A percentile compares a stretch with the other conserved stretches of the same genome.
Conservation (phyloP, 2,797 vertebrate genomes). For the Sebastes iracundus region DNA sequence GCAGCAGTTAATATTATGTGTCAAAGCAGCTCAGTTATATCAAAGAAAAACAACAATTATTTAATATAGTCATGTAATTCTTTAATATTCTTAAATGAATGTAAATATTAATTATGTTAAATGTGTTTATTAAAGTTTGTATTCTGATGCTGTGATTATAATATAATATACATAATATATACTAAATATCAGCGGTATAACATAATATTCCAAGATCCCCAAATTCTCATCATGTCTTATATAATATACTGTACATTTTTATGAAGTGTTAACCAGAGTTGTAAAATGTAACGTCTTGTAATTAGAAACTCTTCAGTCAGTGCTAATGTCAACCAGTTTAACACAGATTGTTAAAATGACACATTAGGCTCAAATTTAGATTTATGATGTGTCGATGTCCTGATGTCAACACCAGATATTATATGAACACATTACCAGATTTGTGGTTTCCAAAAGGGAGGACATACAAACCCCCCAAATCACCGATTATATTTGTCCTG, state of each 20-base stretch:
- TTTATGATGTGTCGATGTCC: background rate
- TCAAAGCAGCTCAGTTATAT: background rate
- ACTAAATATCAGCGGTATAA: background rate
- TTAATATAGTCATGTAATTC: background rate
- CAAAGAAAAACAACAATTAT: background rate
- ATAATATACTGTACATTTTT: background rate
- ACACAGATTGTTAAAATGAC: background rate
- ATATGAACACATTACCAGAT: background rate
- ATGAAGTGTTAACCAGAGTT: background rate
- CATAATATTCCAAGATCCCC: background rate
- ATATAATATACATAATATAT: no score
- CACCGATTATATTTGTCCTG: background rate
- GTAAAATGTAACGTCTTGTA: background rate
- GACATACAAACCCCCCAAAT: background rate
- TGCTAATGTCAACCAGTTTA: background rate
- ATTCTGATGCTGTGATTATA: background rate
- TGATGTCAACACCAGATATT: conserved; percentile 5
- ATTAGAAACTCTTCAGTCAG: background rate
- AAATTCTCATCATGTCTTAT: background rate
- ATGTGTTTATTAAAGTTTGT: background rate
- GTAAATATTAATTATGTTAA: background rate
- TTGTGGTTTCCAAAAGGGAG: background rate
- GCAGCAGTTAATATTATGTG: background rate
- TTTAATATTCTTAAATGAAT: background rate
- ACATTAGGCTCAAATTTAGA: background rate